These are phyloP conservation scores for Sebastes oblongus DNA, from an alignment of 2,797 vertebrate genomes.

Conservation along the genomic window DNA sequence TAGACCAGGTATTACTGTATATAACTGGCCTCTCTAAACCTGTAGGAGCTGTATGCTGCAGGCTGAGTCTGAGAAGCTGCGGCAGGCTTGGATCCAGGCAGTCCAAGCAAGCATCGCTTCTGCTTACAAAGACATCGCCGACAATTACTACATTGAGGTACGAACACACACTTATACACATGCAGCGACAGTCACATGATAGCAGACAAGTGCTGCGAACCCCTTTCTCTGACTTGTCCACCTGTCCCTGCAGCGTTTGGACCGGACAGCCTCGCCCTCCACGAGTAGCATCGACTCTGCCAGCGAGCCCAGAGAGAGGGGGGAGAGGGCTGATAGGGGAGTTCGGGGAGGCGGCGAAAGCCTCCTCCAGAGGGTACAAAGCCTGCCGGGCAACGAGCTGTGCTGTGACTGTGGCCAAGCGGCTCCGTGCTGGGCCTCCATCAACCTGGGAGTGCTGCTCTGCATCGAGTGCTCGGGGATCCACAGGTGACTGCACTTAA, in stretches of 20 bases:
- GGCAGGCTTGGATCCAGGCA: constrained; percentile 96
- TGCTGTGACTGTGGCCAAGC: constrained; percentile 94
- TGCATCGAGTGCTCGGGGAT: constrained; percentile 99
- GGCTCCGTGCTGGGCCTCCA: constrained; percentile 96
- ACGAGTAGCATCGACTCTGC: constrained; percentile 97
- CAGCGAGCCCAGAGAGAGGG: constrained; percentile 87
- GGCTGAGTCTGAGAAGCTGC: constrained; percentile 95
- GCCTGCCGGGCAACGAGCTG: constrained; percentile 89
- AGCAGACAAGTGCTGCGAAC: background rate
- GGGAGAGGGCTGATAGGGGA: constrained; percentile 74
- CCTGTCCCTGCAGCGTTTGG: constrained; percentile 85
- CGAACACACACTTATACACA: background rate
- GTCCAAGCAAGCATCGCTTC: constrained; percentile 98
- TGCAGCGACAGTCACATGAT: background rate
- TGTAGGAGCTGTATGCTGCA: constrained; percentile 97
- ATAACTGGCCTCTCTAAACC: background rate
- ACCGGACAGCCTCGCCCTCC: constrained; percentile 93
- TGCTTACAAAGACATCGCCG: constrained; percentile 92
- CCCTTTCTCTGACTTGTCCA: background rate
- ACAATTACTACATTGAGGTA: constrained; percentile 93
- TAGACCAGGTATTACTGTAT: background rate
- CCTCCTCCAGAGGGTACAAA: constrained; percentile 90
- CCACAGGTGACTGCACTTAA: constrained; percentile 86
- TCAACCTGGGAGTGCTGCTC: constrained; percentile 96
- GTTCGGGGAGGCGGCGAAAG: constrained; percentile 87